phyloP scores from a whole-genome alignment of 2,113 vertebrate genomes.

The Ivindomyrus marchei region DNA sequence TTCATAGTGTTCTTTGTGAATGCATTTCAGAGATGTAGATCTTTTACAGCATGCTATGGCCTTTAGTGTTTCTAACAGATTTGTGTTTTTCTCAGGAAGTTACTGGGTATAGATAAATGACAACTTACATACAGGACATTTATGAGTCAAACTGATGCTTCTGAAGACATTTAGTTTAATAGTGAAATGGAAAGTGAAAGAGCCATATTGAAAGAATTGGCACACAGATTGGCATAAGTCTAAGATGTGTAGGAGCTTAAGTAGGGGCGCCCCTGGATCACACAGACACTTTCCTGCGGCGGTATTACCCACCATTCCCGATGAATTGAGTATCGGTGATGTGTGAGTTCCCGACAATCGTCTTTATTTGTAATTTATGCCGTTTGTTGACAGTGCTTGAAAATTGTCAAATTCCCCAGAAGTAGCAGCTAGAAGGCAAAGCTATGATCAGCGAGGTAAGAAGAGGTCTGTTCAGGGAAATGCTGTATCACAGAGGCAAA shows the following conservation, averaged over 20 bases:
- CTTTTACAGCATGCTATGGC: neutral
- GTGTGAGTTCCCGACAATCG: neutral
- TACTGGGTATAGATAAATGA: neutral
- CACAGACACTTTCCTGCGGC: neutral
- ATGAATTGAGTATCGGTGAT: neutral
- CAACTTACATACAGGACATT: neutral
- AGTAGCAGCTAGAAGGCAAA: neutral
- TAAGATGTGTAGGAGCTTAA: neutral
- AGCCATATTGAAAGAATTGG: neutral
- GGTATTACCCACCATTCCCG: neutral
- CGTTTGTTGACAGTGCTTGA: neutral
- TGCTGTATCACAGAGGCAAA: constrained; percentile 61
- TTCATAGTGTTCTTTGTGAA: neutral
- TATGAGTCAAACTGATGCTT: neutral
- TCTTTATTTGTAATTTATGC: neutral
- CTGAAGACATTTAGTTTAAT: neutral
- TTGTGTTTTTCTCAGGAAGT: neutral
- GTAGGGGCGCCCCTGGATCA: neutral
- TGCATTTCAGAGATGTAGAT: neutral
- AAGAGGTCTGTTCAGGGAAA: constrained; percentile 31
- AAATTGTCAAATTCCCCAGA: neutral
- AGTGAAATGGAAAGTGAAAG: neutral
- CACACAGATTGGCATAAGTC: neutral
- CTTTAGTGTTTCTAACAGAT: neutral
- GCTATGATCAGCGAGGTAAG: neutral